Evolutionary conservation across 2,888 invertebrate genomes (phyloP).

Genomic region (Rosalia funebris): DNA sequence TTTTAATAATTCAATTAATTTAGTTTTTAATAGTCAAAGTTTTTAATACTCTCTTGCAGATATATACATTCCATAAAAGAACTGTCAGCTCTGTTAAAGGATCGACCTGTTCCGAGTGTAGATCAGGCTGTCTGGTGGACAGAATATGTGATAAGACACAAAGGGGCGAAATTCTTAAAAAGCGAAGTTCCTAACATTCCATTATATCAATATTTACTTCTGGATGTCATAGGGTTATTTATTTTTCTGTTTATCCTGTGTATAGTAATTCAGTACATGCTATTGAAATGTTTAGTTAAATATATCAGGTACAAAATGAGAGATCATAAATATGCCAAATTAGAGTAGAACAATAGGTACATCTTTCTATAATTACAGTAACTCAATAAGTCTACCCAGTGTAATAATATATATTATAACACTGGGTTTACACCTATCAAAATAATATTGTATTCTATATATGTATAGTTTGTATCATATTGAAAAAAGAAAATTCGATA

Average conservation of each 20-base stretch:
- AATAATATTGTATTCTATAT: no score
- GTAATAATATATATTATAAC: no score
- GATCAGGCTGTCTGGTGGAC: conserved; percentile 51
- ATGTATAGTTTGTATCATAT: no score
- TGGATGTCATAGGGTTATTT: conserved; percentile 44
- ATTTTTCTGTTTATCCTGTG: not conserved
- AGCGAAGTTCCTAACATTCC: conserved; percentile 37
- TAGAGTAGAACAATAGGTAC: no score
- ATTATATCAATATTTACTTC: conserved; percentile 44
- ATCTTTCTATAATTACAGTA: no score
- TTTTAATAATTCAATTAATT: no score
- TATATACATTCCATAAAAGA: conserved; percentile 41
- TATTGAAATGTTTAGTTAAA: conserved; percentile 5
- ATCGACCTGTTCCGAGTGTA: conserved; percentile 46
- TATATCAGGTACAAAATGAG: conserved; percentile 3
- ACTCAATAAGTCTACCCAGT: no score
- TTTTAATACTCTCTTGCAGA: conserved; percentile 45
- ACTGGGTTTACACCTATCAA: no score
- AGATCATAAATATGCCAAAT: conserved; percentile 4
- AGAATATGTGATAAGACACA: conserved; percentile 50
- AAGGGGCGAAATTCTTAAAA: conserved; percentile 41
- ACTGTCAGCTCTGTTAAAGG: conserved; percentile 38
- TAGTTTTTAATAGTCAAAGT: no score
- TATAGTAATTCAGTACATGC: conserved; percentile 6
- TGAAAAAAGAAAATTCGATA: no score